Percentiles rank a stretch among this genome's conserved stretches.
Evolutionary conservation across 1,140 invertebrate species (phyloP).

Genomic region (Drosophila nannoptera): DNA sequence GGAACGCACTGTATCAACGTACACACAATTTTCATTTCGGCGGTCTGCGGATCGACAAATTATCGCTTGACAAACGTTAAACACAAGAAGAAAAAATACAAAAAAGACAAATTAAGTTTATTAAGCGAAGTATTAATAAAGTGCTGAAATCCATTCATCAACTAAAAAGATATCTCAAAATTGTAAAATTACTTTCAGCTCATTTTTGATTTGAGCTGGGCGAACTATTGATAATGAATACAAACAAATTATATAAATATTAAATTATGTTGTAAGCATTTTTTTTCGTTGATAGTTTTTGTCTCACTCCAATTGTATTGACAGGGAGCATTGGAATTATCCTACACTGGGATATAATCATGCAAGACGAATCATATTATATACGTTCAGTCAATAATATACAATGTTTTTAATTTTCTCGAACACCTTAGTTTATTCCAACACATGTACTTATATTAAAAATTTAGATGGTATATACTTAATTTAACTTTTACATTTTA

Average conservation of each 20-base stretch:
- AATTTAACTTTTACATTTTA: conserved; percentile 63
- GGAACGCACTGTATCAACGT: conserved; percentile 44
- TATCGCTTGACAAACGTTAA: too few relatives aligned
- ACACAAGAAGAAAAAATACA: too few relatives aligned
- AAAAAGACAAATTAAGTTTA: too few relatives aligned
- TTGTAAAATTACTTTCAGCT: conserved; percentile 14
- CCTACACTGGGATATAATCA: background rate
- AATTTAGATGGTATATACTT: conserved; percentile 62
- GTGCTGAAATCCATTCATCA: conserved; percentile 4
- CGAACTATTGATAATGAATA: conserved; percentile 19
- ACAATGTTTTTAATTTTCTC: conserved; percentile 46
- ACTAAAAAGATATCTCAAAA: conserved; percentile 12
- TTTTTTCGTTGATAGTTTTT: conserved; percentile 37
- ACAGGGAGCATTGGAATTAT: conserved; percentile 25
- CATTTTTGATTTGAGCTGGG: conserved; percentile 9
- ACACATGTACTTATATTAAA: conserved; percentile 65
- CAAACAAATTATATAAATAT: conserved; percentile 20
- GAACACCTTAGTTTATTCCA: conserved; percentile 49
- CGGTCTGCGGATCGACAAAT: conserved; percentile 22
- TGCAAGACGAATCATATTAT: conserved; percentile 35
- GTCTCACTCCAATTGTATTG: conserved; percentile 29
- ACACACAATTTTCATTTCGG: conserved; percentile 24
- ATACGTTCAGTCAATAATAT: conserved; percentile 43
- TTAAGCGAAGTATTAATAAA: conserved; percentile 9
- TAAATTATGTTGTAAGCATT: conserved; percentile 42